Evolutionary conservation across 2,888 invertebrate species (phyloP).

Genomic region (Coelopa pilipes): DNA sequence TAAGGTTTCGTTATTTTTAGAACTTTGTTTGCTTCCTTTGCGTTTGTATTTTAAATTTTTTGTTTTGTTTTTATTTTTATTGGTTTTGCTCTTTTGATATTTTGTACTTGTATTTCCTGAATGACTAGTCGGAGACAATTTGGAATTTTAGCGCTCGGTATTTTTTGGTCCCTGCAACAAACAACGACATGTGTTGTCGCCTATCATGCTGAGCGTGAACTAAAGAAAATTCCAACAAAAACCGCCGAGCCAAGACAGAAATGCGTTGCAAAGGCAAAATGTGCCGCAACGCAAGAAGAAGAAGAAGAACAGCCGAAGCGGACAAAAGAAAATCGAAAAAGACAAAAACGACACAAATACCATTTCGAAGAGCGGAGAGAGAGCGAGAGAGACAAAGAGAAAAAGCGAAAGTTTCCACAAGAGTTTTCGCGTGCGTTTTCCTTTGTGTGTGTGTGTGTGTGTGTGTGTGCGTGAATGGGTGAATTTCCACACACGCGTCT

Average conservation of each 20-base stretch:
- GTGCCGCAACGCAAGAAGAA: conserved; percentile 3
- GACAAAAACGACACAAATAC: background rate
- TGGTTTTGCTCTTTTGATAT: background rate
- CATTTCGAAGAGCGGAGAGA: background rate
- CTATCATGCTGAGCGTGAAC: conserved; percentile 59
- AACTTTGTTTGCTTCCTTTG: background rate
- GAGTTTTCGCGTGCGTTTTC: background rate
- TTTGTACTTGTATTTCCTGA: background rate
- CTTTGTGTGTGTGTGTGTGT: no score
- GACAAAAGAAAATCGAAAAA: conserved; percentile 11
- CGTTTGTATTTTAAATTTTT: background rate
- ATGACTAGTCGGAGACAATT: background rate
- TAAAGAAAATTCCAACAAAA: conserved; percentile 45
- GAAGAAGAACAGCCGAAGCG: background rate
- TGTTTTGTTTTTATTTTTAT: conserved; percentile 4
- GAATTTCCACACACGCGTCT: background rate
- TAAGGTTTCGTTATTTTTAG: background rate
- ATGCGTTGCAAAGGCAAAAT: conserved; percentile 30
- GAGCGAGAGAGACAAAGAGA: conserved; percentile 4
- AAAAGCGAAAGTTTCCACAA: conserved; percentile 29
- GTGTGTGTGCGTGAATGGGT: background rate
- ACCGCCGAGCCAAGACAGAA: background rate
- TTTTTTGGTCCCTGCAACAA: background rate
- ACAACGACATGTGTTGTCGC: conserved; percentile 55
- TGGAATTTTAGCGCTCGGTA: background rate